Conservation (phyloP, 2,113 vertebrate species). For the Brachyhypopomus occidentalis region DNA sequence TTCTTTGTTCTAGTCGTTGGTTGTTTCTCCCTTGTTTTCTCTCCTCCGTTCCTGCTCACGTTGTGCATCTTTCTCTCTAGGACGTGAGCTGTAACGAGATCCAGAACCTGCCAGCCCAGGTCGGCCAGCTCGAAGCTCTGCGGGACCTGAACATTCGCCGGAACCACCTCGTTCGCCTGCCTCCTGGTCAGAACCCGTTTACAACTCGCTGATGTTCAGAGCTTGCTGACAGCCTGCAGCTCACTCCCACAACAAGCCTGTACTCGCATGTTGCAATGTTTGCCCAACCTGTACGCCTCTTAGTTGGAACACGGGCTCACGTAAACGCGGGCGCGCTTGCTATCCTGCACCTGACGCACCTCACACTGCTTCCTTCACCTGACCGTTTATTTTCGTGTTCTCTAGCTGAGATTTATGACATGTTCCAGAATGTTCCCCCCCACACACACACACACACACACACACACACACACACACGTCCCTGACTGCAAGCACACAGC, state of each 20-base stretch:
- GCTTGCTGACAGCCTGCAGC: not conserved
- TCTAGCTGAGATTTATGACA: too few relatives aligned
- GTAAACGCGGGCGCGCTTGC: not conserved
- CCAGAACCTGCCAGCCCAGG: conserved; percentile 90
- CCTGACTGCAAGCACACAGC: not conserved
- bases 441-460: too few relatives aligned
- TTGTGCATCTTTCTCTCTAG: conserved; percentile 66
- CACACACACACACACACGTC: not conserved
- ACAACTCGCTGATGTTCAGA: too few relatives aligned
- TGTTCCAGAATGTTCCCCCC: too few relatives aligned
- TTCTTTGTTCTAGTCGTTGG: not conserved
- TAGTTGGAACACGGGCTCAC: not conserved
- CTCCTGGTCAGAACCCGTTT: conserved; percentile 77
- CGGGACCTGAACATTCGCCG: conserved; percentile 92
- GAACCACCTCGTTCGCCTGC: conserved; percentile 89
- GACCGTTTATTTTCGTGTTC: too few relatives aligned
- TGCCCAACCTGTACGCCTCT: not conserved
- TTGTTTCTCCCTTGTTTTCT: not conserved
- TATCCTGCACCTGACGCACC: not conserved
- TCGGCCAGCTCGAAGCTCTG: conserved; percentile 86
- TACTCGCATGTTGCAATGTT: not conserved
- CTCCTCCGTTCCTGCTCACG: not conserved
- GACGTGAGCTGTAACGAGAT: conserved; percentile 99
- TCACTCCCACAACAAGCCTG: not conserved
- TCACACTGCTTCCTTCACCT: too few relatives aligned